Evolutionary conservation across 1,140 invertebrate species (phyloP).

Genomic region (Ceratitis capitata): DNA sequence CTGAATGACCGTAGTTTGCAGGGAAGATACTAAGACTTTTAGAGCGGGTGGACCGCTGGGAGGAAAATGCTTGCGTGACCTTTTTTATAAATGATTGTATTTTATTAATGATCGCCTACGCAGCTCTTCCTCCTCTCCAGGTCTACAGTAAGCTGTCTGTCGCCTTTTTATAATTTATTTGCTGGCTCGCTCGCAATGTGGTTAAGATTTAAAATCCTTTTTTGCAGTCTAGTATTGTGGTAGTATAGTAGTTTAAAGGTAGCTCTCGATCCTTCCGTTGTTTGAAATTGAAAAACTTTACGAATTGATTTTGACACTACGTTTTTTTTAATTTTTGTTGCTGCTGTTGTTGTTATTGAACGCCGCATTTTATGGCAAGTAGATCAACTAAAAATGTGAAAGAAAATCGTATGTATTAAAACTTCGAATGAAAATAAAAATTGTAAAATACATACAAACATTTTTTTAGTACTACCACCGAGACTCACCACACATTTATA

Average conservation of each 20-base stretch:
- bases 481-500: constrained; percentile 43
- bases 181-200: background rate
- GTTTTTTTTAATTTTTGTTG: constrained; percentile 32
- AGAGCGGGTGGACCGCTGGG: background rate
- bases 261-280: constrained; percentile 38
- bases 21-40: background rate
- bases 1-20: too few species aligned
- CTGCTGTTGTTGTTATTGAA: constrained; percentile 11
- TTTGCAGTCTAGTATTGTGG: constrained; percentile 42
- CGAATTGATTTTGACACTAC: constrained; percentile 31
- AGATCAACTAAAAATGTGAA: constrained; percentile 5
- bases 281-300: constrained; percentile 19
- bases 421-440: background rate
- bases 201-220: constrained; percentile 39
- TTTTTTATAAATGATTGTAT: background rate
- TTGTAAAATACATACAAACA: background rate
- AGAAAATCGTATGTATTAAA: background rate
- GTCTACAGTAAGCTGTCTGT: background rate
- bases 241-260: constrained; percentile 44
- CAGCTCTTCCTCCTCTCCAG: constrained; percentile 7
- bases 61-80: background rate
- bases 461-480: background rate
- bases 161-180: background rate
- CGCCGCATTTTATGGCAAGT: constrained; percentile 43
- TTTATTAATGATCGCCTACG: background rate